Conservation (phyloP, 2,888 invertebrate genomes). For the Thecophora atra region DNA sequence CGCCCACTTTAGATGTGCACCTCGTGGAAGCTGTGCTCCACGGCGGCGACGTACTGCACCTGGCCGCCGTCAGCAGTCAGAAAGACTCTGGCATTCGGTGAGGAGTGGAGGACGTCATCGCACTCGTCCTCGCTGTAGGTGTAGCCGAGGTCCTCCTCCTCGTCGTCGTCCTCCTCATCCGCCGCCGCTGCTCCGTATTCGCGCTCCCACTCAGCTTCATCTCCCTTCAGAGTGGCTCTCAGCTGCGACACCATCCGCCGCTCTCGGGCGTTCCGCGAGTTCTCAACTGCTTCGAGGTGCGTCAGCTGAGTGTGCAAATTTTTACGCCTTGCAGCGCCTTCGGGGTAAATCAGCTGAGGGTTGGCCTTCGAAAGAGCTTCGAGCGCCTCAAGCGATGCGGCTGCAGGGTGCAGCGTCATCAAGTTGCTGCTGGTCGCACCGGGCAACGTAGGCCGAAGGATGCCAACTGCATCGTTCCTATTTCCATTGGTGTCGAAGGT, state of each 20-base stretch:
- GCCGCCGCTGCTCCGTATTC: conserved; percentile 17
- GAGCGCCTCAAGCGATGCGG: conserved; percentile 58
- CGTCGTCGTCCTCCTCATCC: conserved; percentile 44
- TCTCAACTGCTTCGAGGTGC: not conserved
- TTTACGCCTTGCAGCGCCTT: conserved; percentile 40
- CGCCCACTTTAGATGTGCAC: conserved; percentile 51
- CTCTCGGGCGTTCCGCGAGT: not conserved
- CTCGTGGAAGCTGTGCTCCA: conserved; percentile 46
- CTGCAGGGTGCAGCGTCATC: conserved; percentile 41
- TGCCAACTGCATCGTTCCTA: not conserved
- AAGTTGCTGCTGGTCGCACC: conserved; percentile 10
- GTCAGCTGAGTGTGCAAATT: conserved; percentile 46
- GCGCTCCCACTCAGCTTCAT: conserved; percentile 2
- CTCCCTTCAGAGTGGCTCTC: conserved; percentile 7
- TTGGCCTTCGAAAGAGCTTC: conserved; percentile 57
- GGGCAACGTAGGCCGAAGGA: not conserved
- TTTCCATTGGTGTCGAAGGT: not conserved
- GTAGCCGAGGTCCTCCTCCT: conserved; percentile 58
- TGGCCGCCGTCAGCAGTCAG: conserved; percentile 43
- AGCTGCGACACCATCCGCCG: conserved; percentile 10
- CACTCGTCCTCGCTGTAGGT: conserved; percentile 56
- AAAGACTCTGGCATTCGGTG: conserved; percentile 48
- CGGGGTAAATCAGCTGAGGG: conserved; percentile 54
- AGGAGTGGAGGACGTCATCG: conserved; percentile 41
- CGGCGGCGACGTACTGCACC: conserved; percentile 47